Percentiles rank a stretch among this genome's conserved stretches.
These are phyloP conservation scores for Molorchus minor DNA, from an alignment of 2,888 invertebrate genomes.

Conservation along the genomic window DNA sequence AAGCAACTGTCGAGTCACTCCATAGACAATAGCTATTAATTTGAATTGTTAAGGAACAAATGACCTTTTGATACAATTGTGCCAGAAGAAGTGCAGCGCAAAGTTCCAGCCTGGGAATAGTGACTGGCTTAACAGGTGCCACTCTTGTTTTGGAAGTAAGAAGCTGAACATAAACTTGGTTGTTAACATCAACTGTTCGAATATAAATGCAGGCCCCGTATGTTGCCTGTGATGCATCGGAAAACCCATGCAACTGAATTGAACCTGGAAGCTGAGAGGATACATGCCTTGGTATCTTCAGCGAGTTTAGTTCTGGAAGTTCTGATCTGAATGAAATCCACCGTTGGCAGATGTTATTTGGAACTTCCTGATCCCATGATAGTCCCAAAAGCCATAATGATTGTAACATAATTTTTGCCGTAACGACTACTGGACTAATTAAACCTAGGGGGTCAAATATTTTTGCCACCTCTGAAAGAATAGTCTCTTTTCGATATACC, in stretches of 20 bases:
- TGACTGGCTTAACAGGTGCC: neutral
- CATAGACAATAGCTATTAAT: neutral
- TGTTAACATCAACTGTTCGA: neutral
- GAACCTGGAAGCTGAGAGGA: neutral
- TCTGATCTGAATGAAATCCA: neutral
- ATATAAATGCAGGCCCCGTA: neutral
- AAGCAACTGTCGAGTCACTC: neutral
- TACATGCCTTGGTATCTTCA: neutral
- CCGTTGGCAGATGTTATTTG: neutral
- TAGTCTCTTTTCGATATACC: constrained; percentile 3
- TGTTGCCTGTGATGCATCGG: neutral
- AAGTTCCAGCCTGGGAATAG: neutral
- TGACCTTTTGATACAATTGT: neutral
- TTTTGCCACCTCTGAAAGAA: constrained; percentile 8
- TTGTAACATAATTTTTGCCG: constrained; percentile 2
- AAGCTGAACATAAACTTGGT: neutral
- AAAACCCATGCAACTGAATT: neutral
- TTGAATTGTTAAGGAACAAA: neutral
- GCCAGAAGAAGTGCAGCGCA: neutral
- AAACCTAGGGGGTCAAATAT: too few species aligned
- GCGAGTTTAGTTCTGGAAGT: neutral
- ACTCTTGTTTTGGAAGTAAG: neutral
- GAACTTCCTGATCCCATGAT: constrained; percentile 2
- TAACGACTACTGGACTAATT: neutral
- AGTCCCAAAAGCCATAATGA: neutral